Conservation (phyloP, 2,113 vertebrate genomes). For the Ochotona princeps region DNA sequence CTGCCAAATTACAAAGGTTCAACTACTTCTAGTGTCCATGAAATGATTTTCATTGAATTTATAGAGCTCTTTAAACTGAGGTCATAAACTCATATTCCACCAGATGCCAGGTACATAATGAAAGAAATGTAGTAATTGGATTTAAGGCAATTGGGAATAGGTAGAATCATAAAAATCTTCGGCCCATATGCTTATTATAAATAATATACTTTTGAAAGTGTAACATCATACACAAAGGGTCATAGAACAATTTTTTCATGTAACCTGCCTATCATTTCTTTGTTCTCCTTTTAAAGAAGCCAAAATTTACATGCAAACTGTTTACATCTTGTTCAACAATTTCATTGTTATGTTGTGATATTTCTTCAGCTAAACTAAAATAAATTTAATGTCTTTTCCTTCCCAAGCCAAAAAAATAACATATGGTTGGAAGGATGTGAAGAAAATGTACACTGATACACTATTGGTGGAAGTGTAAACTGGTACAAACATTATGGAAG, state of each 20-base stretch:
- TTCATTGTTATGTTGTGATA: neutral
- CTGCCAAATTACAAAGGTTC: neutral
- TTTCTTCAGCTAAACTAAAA: neutral
- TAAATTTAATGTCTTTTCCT: neutral
- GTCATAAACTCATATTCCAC: constrained; percentile 4
- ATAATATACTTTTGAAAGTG: neutral
- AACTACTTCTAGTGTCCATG: neutral
- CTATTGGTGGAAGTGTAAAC: too few species aligned
- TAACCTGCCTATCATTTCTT: neutral
- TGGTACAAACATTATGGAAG: too few species aligned
- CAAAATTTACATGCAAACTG: neutral
- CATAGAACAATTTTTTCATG: neutral
- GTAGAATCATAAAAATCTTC: neutral
- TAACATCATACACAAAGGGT: neutral
- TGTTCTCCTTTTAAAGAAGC: neutral
- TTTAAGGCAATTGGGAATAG: neutral
- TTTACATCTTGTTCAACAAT: neutral
- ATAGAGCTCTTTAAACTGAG: neutral
- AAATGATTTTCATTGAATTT: constrained; percentile 31
- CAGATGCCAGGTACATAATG: neutral
- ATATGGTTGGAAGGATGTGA: too few species aligned
- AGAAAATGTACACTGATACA: too few species aligned
- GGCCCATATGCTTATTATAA: neutral
- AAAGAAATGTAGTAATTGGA: neutral
- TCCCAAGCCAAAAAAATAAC: too few species aligned